phyloP scores from a whole-genome alignment of 2,113 vertebrate genomes.

The Dicaeum eximium region DNA sequence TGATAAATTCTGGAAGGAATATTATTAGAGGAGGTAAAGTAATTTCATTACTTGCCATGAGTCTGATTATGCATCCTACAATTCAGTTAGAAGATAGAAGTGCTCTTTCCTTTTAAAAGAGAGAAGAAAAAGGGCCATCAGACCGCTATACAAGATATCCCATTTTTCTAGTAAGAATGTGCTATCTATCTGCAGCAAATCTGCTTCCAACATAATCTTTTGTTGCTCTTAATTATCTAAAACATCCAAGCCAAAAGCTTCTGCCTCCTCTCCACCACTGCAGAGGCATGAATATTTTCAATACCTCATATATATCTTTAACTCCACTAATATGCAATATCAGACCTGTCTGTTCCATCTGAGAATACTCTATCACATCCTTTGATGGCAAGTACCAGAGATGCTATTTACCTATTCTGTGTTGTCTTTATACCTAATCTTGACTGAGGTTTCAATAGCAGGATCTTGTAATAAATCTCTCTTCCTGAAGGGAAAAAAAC shows the following conservation, averaged over 20 bases:
- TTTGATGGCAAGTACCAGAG: conserved; percentile 1
- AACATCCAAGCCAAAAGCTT: conserved; percentile 36
- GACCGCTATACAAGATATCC: not conserved
- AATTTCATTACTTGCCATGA: conserved; percentile 2
- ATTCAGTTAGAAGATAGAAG: conserved; percentile 11
- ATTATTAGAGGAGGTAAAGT: conserved; percentile 6
- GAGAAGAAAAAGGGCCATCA: conserved; percentile 1
- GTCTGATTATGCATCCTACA: conserved; percentile 44
- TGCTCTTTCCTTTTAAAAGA: conserved; percentile 31
- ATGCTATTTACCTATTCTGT: conserved; percentile 26
- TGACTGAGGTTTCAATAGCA: conserved; percentile 31
- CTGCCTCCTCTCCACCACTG: not conserved
- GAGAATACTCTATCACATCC: conserved; percentile 18
- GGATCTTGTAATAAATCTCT: conserved; percentile 49
- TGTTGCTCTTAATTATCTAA: conserved; percentile 60
- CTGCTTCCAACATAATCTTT: conserved; percentile 31
- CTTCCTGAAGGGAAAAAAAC: conserved; percentile 1
- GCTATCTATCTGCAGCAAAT: conserved; percentile 22
- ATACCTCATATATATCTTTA: conserved; percentile 29
- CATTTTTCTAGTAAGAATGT: conserved; percentile 25
- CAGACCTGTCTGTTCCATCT: conserved; percentile 35
- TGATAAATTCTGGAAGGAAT: conserved; percentile 26
- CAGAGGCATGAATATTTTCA: conserved; percentile 58
- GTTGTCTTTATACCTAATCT: conserved; percentile 50
- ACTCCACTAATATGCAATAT: conserved; percentile 43